Evolutionary conservation across 1,140 invertebrate genomes (phyloP).

Genomic region (Antheraea pernyi): DNA sequence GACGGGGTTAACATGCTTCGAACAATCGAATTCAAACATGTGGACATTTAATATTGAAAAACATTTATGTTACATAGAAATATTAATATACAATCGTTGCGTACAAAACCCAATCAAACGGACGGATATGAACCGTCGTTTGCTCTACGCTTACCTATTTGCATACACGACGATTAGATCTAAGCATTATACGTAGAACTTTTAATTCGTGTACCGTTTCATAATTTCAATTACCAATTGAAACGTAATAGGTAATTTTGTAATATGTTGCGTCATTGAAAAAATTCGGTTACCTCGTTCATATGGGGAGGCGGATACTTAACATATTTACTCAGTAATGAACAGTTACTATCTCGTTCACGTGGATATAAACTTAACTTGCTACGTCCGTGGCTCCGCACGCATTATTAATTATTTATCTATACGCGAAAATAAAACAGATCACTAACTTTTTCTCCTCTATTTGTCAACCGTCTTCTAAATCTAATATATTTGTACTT

Average conservation of each 20-base stretch:
- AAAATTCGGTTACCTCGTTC: neutral
- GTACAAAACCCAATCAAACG: constrained; percentile 10
- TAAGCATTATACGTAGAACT: constrained; percentile 12
- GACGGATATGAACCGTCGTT: constrained; percentile 11
- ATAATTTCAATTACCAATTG: constrained; percentile 14
- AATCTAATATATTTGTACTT: no score
- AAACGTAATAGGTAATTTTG: constrained; percentile 7
- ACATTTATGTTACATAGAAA: neutral
- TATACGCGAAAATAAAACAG: no score
- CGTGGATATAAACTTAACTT: no score
- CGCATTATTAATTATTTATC: no score
- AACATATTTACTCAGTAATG: no score
- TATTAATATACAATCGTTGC: neutral
- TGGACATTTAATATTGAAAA: neutral
- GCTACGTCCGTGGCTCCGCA: no score
- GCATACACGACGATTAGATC: constrained; percentile 11
- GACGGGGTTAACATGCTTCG: neutral
- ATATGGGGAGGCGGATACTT: neutral
- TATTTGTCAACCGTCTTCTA: no score
- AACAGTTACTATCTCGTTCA: no score
- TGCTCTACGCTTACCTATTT: constrained; percentile 13
- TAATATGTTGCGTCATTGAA: constrained; percentile 9
- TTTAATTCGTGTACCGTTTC: constrained; percentile 14
- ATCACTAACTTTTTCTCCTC: no score
- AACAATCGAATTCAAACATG: neutral